Evolutionary conservation across 2,113 vertebrate species (phyloP), one percentile per base, ranked within the genome.

Genomic region (Bos indicus): DNA sequence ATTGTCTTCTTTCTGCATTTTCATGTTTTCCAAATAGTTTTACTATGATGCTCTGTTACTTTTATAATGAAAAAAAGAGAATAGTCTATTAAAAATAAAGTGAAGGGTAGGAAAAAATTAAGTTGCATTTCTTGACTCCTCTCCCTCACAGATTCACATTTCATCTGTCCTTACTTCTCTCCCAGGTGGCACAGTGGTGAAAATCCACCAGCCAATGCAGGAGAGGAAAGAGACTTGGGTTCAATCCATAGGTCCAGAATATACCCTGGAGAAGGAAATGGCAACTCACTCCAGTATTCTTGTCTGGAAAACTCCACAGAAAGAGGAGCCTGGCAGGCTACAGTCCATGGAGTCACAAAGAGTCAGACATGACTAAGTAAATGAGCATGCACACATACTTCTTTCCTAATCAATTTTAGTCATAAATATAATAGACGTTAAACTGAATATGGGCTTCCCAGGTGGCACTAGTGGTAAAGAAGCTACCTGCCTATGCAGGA

Each of bases 11-110:
- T 87, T 91, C 28, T 88, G 11, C 12, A 13, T 48, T 90, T 92
- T 52, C 23, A 2, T 86, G 54, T 52, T 96, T 95, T 88, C 30
- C 43, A 90, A 95, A 91, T 64, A 94, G 64, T 92, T 96, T 96
- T 88, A 96, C 25, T 51, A 26, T 40, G 54, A 86, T 33, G 14
- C 1, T 71, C 2, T 92, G 57, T 80, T 94, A 89, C 21, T 88
- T 81, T 86, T 92, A 86, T 43, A 88, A 92, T 25, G 62, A 2
- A 56, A 96, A 81, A 88, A 43, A 43, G 85, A 86, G 40, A 56
- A 60, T 85, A 93, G 51, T 43, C 28, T 88, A 30, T 40, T 89
- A 80, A 89, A 97, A 92, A 56, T 80, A 74, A 93, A 97, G 40
- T 81, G n/a, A 88, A 91, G 43, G 2, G 2, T 59, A 82, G 28